A percentile compares a stretch with the other conserved stretches of the same genome.
These are phyloP conservation scores for Dinothrombium tinctorium DNA, from an alignment of 1,140 invertebrate genomes.

Conservation along the genomic window DNA sequence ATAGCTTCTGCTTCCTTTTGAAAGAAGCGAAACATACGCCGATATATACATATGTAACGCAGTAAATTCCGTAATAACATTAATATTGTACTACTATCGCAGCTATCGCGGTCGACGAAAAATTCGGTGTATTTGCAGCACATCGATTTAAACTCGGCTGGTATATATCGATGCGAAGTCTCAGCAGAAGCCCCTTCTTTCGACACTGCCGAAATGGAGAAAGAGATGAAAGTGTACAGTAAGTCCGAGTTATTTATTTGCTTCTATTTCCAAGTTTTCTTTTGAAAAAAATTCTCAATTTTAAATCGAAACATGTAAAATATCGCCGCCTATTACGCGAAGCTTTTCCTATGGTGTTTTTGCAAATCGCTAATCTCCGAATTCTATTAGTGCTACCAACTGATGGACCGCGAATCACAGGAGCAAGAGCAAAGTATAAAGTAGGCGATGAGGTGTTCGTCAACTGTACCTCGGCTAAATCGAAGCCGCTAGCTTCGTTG, in stretches of 20 bases:
- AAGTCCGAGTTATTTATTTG: constrained; percentile 15
- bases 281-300: background rate
- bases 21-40: too few relatives aligned
- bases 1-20: too few relatives aligned
- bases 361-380: constrained; percentile 1
- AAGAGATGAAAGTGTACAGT: constrained; percentile 48
- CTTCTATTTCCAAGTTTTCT: background rate
- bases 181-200: constrained; percentile 62
- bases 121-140: constrained; percentile 2
- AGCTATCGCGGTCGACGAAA: background rate
- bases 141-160: constrained; percentile 15
- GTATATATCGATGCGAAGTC: constrained; percentile 46
- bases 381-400: constrained; percentile 14
- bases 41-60: too few relatives aligned
- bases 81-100: too few relatives aligned
- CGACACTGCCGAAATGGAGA: constrained; percentile 42
- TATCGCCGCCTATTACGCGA: background rate
- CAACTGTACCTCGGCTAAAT: constrained; percentile 19
- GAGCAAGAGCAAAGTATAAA: constrained; percentile 10
- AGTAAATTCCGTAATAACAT: too few relatives aligned
- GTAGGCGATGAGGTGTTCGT: constrained; percentile 15
- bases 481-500: constrained; percentile 17
- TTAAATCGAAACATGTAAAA: background rate
- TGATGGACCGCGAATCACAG: constrained; percentile 14
- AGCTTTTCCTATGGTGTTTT: background rate